Evolutionary conservation across 2,797 vertebrate species (phyloP), one percentile per base, ranked within the genome.

Genomic region (Lophius americanus): DNA sequence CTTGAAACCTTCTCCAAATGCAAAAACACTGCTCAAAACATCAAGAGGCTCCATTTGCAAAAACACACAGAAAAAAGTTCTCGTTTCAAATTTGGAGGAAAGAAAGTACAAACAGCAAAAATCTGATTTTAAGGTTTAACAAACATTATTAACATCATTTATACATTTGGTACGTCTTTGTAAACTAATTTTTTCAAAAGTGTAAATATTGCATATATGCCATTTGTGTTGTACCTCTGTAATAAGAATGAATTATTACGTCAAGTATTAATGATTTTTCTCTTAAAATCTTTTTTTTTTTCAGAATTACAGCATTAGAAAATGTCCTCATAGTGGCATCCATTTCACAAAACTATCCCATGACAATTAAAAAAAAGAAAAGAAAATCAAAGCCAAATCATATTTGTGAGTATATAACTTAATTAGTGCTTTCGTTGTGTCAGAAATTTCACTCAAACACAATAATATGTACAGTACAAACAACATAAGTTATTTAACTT

Each of bases 151-250:
- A 93, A 93, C 85, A 90, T 77, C 90, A 94, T 95, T 95, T 97
- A 95, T 94, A 97, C 95, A 96, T 97, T 97, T 98, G 96, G 96
- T 98, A 97, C 91, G 86, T 92, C 95, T 95, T 94, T 96, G 96
- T 98, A 97, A 98, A 98, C 96, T 96, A 97, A 96, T 95, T 90
- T 88, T 82, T 88, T 82, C 78, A 94, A 95, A 94, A 94, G 94
- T 95, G 93, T 96, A 95, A 95, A 95, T 98, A 97, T 98, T 99
- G 96, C 96, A 98, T 98, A 97, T 98, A 96, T 95, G 95, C 96
- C 94, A 93, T 94, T 93, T 93, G 91, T 94, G 95, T 95, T 95
- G 95, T 97, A 96, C 95, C 95, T 92, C 93, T 93, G 93, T 92
- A 94, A 91, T 89, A 94, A 89, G 89, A 92, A 84, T 88, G 75